These are phyloP conservation scores for Xylocampa areola DNA, from an alignment of 2,888 invertebrate species.

Conservation along the genomic window DNA sequence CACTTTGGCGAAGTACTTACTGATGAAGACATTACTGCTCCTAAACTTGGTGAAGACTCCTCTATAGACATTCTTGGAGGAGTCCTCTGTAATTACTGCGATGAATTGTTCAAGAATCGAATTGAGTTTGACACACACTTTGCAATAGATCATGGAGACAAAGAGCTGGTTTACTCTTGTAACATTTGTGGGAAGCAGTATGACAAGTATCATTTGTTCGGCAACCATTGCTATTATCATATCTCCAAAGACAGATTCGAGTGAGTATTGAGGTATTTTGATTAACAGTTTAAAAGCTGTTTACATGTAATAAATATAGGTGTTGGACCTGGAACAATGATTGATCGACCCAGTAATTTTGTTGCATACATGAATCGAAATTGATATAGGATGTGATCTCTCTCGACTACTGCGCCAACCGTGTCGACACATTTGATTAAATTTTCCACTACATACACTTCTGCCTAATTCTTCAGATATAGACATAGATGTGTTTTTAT, in stretches of 20 bases:
- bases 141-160: conserved; percentile 76
- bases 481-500: too few species aligned
- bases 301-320: too few species aligned
- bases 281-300: too few species aligned
- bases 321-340: too few species aligned
- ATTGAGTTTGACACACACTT: conserved; percentile 89
- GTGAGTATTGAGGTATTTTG: conserved; percentile 77
- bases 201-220: conserved; percentile 87
- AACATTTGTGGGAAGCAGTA: conserved; percentile 89
- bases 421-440: too few species aligned
- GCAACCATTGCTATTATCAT: conserved; percentile 90
- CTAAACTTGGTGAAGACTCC: conserved; percentile 76
- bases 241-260: conserved; percentile 76
- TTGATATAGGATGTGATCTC: too few species aligned
- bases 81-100: conserved; percentile 88
- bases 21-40: conserved; percentile 41
- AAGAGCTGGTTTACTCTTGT: conserved; percentile 86
- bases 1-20: conserved; percentile 75
- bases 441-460: too few species aligned
- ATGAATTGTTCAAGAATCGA: conserved; percentile 84
- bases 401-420: too few species aligned
- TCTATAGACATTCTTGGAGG: conserved; percentile 80
- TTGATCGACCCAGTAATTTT: too few species aligned
- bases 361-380: too few species aligned
- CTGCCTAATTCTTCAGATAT: too few species aligned